A percentile compares a stretch with the other conserved stretches of the same genome.
phyloP scores from a whole-genome alignment of 2,113 vertebrate species.

The Etheostoma spectabile region DNA sequence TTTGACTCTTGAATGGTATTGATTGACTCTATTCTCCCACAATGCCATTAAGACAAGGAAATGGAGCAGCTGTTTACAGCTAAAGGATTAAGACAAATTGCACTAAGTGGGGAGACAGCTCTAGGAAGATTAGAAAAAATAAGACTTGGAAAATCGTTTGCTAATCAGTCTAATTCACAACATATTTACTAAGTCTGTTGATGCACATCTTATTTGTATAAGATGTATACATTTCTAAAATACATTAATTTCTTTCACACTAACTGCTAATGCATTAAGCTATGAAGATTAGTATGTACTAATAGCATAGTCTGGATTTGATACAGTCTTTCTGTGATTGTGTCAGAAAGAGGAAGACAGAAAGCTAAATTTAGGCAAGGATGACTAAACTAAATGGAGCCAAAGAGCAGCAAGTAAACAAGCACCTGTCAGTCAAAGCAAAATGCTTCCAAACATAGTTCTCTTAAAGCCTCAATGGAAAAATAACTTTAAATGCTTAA shows the following conservation, averaged over 20 bases:
- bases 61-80: constrained; percentile 19
- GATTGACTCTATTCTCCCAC: constrained; percentile 5
- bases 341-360: constrained; percentile 3
- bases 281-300: neutral
- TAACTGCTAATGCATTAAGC: neutral
- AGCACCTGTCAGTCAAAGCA: constrained; percentile 11
- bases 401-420: neutral
- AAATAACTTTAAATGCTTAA: neutral
- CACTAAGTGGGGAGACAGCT: neutral
- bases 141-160: neutral
- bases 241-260: neutral
- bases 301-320: neutral
- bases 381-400: constrained; percentile 8
- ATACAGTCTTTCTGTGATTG: neutral
- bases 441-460: neutral
- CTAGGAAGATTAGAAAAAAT: constrained; percentile 10
- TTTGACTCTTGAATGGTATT: constrained; percentile 21
- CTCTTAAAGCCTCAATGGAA: neutral
- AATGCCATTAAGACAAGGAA: constrained; percentile 5
- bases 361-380: neutral
- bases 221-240: neutral
- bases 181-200: neutral
- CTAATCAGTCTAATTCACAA: neutral
- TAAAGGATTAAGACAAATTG: constrained; percentile 29
- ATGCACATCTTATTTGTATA: neutral